phyloP scores from a whole-genome alignment of 2,113 vertebrate species.

The Alexandromys fortis region DNA sequence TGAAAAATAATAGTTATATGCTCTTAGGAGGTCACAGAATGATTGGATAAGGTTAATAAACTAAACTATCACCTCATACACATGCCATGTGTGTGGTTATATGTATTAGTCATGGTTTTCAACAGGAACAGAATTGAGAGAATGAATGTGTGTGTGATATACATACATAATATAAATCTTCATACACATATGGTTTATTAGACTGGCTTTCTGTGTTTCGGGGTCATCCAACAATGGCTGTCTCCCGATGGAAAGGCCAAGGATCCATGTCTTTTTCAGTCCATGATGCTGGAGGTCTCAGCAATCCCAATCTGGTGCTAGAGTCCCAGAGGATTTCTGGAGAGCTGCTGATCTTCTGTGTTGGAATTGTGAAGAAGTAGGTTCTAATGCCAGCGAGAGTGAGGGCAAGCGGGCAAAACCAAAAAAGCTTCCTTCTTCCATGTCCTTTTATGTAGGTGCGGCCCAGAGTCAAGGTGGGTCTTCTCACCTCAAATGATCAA shows the following conservation, averaged over 20 bases:
- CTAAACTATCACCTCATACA: background rate
- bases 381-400: background rate
- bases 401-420: background rate
- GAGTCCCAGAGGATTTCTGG: background rate
- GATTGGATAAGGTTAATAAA: background rate
- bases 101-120: background rate
- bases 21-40: background rate
- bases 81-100: background rate
- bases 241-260: background rate
- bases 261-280: background rate
- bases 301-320: background rate
- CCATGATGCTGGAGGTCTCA: background rate
- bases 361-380: background rate
- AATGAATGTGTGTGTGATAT: background rate
- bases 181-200: background rate
- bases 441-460: background rate
- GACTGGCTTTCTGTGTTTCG: background rate
- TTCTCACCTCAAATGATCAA: background rate
- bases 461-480: no score
- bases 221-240: background rate
- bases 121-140: background rate
- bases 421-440: background rate
- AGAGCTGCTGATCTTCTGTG: background rate
- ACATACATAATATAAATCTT: background rate
- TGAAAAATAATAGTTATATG: background rate